Evolutionary conservation across 2,113 vertebrate species (phyloP), one percentile per base, ranked within the genome.

Genomic region (Ranitomeya variabilis): DNA sequence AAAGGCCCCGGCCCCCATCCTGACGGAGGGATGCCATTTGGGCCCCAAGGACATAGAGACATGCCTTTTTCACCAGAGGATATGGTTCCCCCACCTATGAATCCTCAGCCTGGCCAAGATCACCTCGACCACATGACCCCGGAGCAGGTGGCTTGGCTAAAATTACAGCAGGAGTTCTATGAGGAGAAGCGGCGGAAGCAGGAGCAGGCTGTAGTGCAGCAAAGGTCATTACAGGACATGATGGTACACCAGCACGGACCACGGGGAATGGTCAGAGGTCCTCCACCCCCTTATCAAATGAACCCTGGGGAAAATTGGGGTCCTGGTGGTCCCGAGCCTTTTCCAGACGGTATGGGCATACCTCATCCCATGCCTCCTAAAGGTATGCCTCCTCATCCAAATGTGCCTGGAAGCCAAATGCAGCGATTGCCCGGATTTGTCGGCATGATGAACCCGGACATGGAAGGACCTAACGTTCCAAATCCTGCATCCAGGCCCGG

Each of bases 181-280:
- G 98, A 99, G 90, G 98, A 99, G 90, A 99, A 99, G 91, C 96
- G 98, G 86, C 96, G 98, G 90, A 99, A 99, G 92, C 98, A 99
- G 91, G 98, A 99, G 85, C 96, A 97, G 89, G 95, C 93, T 67
- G 95, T 94, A 0, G 96, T 98, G 92, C 98, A 99, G 91, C 98
- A 99, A 89, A 96, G 98, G 89, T 96, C 98, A 6, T 95, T 99
- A 91, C 96, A 97, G 92, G 98, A 99, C 83, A 97, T 99, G 97
- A 97, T 99, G 97, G 96, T 97, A 93, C 98, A 99, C 91, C 97
- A 97, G 88, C 98, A 98, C 0, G 98, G 98, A 79, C 98, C 98
- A 9, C 96, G 98, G 23, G 96, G 95, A 1, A 97, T 99, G 93
- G 98, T 97, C 89, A 95, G 98, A 88, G 98, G 96, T 6, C 97